A percentile compares a stretch with the other conserved stretches of the same genome.
phyloP scores from a whole-genome alignment of 23 tunicate genomes.

The Styela plicata region DNA sequence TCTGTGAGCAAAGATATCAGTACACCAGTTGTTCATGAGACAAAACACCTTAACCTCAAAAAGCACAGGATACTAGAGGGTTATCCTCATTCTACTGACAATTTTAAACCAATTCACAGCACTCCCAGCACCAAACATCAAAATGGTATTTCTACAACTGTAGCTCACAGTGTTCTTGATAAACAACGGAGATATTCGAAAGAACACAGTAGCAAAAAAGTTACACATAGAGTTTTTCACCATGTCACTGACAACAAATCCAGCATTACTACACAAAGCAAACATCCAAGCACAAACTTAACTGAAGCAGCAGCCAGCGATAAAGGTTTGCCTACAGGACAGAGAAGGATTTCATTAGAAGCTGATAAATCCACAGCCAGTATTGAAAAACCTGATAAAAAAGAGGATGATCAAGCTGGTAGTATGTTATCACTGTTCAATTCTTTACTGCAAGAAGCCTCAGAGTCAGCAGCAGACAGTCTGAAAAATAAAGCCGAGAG shows the following conservation, averaged over 20 bases:
- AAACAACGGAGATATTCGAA: slow-evolving; percentile 21
- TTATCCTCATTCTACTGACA: not conserved
- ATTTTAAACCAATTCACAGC: not conserved
- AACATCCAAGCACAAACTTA: not conserved
- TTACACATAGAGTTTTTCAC: not conserved
- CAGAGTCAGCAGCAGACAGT: slow-evolving; percentile 31
- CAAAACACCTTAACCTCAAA: slow-evolving; percentile 2
- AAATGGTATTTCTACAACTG: not conserved
- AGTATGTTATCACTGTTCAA: slow-evolving; percentile 70
- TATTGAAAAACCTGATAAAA: slow-evolving; percentile 1
- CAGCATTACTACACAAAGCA: not conserved
- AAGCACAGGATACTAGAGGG: slow-evolving; percentile 34
- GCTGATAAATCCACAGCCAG: not conserved
- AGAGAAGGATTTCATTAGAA: not conserved
- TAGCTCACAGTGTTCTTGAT: slow-evolving; percentile 25
- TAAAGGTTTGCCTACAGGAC: not conserved
- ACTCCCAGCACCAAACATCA: not conserved
- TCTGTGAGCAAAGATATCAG: not conserved
- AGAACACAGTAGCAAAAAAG: slow-evolving; percentile 16
- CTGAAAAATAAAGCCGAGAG: not conserved
- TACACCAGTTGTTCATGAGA: slow-evolving; percentile 1
- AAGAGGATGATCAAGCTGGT: slow-evolving; percentile 39
- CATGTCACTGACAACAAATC: not conserved
- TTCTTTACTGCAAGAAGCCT: slow-evolving; percentile 79
- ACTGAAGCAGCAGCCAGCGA: not conserved